These are phyloP conservation scores for Sebastes alutus DNA, from an alignment of 2,797 vertebrate species.

Conservation along the genomic window DNA sequence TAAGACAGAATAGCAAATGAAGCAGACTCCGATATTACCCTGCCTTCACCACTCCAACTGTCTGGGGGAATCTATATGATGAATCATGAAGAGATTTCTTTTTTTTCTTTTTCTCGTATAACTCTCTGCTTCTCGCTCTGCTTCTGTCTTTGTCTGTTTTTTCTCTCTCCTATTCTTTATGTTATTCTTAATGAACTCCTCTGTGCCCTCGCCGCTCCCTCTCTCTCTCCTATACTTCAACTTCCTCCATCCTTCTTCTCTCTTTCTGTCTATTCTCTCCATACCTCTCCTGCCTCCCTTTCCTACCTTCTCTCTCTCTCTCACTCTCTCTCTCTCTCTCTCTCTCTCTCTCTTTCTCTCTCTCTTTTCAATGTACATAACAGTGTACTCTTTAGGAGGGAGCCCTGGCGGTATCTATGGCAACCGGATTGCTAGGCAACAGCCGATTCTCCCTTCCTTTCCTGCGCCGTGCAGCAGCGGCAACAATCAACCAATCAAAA, in stretches of 20 bases:
- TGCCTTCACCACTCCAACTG: slow-evolving; percentile 72
- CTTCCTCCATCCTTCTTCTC: slow-evolving; percentile 54
- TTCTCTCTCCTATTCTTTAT: slow-evolving; percentile 60
- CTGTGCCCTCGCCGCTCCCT: slow-evolving; percentile 47
- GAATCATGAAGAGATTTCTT: slow-evolving; percentile 81
- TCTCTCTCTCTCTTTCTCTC: slow-evolving; percentile 42
- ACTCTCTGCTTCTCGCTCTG: slow-evolving; percentile 69
- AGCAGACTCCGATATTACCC: slow-evolving; percentile 80
- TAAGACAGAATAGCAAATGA: slow-evolving; percentile 85
- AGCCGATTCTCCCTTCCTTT: slow-evolving; percentile 81
- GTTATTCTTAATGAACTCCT: slow-evolving; percentile 79
- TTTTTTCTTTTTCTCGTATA: slow-evolving; percentile 24
- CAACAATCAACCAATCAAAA: slow-evolving; percentile 69
- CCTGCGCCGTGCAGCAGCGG: slow-evolving; percentile 68
- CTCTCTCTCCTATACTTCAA: slow-evolving; percentile 50
- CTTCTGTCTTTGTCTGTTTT: slow-evolving; percentile 68
- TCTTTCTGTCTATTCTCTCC: slow-evolving; percentile 19
- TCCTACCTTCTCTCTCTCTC: slow-evolving; percentile 23
- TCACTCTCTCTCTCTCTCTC: slow-evolving; percentile 48
- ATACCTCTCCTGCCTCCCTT: slow-evolving; percentile 28
- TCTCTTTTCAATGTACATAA: slow-evolving; percentile 84
- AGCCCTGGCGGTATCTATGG: slow-evolving; percentile 87
- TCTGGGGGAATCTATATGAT: slow-evolving; percentile 86
- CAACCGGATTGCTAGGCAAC: slow-evolving; percentile 89
- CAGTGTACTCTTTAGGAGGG: slow-evolving; percentile 85